Evolutionary conservation across 1,140 invertebrate genomes (phyloP).

Genomic region (Drosophila kurseongensis): DNA sequence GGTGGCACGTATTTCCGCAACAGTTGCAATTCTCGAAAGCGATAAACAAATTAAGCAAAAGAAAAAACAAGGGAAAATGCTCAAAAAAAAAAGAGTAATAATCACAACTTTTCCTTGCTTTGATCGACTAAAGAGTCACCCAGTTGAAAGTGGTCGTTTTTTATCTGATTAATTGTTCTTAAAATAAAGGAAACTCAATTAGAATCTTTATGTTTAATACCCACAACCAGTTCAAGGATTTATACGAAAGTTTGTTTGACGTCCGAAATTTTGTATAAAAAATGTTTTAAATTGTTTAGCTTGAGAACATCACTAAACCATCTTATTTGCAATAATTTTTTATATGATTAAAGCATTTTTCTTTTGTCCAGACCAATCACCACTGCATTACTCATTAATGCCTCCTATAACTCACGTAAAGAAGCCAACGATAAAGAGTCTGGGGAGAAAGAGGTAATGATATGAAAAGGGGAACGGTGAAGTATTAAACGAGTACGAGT

Average conservation of each 20-base stretch:
- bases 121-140: not conserved
- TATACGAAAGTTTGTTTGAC: no score
- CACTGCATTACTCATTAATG: not conserved
- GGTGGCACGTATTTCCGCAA: conserved; percentile 70
- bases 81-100: conserved; percentile 21
- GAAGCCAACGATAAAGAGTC: not conserved
- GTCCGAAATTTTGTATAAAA: no score
- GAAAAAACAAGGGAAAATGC: conserved; percentile 35
- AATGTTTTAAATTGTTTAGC: no score
- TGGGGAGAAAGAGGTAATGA: conserved; percentile 19
- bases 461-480: conserved; percentile 17
- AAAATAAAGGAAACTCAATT: no score
- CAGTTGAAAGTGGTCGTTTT: not conserved
- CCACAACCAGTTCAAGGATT: no score
- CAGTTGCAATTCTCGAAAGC: conserved; percentile 59
- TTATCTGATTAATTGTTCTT: no score
- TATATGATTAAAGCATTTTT: not conserved
- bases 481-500: not conserved
- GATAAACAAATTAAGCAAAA: conserved; percentile 74
- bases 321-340: no score
- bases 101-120: not conserved
- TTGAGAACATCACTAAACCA: no score
- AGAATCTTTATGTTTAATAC: no score
- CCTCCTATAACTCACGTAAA: conserved; percentile 4
- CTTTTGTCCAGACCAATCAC: not conserved